Percentiles rank a stretch among this genome's conserved stretches.
These are phyloP conservation scores for Calephelis nemesis DNA, from an alignment of 1,140 invertebrate genomes.

Conservation along the genomic window DNA sequence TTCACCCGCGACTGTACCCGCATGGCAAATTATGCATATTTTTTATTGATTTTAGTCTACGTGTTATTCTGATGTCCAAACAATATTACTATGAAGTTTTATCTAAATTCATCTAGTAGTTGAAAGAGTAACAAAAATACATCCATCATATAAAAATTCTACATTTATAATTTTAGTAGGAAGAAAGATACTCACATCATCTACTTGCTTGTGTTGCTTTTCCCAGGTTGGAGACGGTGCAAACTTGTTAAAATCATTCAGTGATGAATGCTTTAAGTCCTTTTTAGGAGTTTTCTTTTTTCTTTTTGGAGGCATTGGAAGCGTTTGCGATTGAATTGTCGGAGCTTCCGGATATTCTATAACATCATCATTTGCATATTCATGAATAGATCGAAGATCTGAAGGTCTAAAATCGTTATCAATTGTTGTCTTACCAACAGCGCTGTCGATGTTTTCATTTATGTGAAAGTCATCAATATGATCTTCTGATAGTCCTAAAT, in stretches of 20 bases:
- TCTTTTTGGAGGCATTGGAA: conserved; percentile 66
- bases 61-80: too few relatives aligned
- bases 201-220: conserved; percentile 42
- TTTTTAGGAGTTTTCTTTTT: conserved; percentile 57
- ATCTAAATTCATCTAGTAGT: too few relatives aligned
- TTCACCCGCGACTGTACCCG: too few relatives aligned
- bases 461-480: conserved; percentile 43
- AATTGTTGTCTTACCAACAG: conserved; percentile 28
- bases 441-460: conserved; percentile 34
- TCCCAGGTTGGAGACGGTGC: conserved; percentile 43
- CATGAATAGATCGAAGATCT: conserved; percentile 64
- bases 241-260: conserved; percentile 57
- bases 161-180: too few relatives aligned
- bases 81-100: too few relatives aligned
- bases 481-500: conserved; percentile 52
- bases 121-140: too few relatives aligned
- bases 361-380: conserved; percentile 66
- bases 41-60: too few relatives aligned
- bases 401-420: conserved; percentile 45
- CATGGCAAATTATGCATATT: too few relatives aligned
- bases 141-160: too few relatives aligned
- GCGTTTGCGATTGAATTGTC: conserved; percentile 72
- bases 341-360: conserved; percentile 72
- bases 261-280: conserved; percentile 56
- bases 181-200: conserved; percentile 57